Conservation (phyloP, 2,113 vertebrate species). For the Rafetus swinhoei region DNA sequence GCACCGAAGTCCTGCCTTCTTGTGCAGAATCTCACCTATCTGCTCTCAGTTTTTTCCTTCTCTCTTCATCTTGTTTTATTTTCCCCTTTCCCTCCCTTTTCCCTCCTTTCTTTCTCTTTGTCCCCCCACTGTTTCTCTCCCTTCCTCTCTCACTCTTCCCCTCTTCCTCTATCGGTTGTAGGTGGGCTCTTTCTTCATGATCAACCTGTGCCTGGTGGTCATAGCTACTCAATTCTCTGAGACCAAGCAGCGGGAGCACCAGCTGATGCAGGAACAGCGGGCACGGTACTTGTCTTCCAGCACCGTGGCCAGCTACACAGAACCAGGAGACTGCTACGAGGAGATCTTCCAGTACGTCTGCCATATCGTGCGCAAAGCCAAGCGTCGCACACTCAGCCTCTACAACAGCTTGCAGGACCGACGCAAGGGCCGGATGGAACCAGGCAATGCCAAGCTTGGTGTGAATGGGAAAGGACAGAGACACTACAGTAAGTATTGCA, state of each 20-base stretch:
- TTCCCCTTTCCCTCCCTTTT: neutral
- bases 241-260: constrained; percentile 97
- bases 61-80: neutral
- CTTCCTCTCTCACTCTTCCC: neutral
- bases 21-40: neutral
- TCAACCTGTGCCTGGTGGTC: constrained; percentile 97
- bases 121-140: rapidly evolving
- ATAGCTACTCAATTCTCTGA: constrained; percentile 98
- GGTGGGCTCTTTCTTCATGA: constrained; percentile 78
- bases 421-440: constrained; percentile 74
- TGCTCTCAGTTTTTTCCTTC: neutral
- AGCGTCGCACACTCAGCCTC: constrained; percentile 83
- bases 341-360: constrained; percentile 95
- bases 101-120: neutral
- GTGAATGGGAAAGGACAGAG: constrained; percentile 74
- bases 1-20: neutral
- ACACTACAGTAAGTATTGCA: constrained; percentile 72
- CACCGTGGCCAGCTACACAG: constrained; percentile 92
- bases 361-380: constrained; percentile 91
- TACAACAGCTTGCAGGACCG: constrained; percentile 85
- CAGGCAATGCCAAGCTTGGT: neutral
- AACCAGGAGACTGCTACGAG: constrained; percentile 96
- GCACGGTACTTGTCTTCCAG: constrained; percentile 92
- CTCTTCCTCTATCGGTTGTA: neutral
- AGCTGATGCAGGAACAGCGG: constrained; percentile 97